Percentiles rank a stretch among this genome's conserved stretches.
phyloP scores from a whole-genome alignment of 2,797 vertebrate genomes.

The Sphaeramia orbicularis region DNA sequence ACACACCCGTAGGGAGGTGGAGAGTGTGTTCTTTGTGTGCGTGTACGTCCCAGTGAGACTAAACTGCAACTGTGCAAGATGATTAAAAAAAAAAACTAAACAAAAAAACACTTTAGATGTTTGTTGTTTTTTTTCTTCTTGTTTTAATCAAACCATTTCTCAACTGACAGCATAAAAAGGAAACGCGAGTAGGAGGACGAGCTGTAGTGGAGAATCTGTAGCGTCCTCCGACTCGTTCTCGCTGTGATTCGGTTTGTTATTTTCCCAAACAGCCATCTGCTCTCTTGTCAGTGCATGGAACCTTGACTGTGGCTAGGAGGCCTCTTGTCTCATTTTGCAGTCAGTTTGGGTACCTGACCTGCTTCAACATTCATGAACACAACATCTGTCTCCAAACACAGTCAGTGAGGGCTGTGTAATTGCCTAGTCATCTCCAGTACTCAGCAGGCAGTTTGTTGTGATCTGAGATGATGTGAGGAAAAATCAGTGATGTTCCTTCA shows the following conservation, averaged over 20 bases:
- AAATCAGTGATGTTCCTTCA: conserved; percentile 1
- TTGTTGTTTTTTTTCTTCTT: neutral
- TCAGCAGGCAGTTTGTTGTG: neutral
- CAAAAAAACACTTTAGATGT: neutral
- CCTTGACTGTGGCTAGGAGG: conserved; percentile 73
- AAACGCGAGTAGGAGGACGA: conserved; percentile 48
- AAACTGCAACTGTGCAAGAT: conserved; percentile 5
- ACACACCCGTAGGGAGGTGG: neutral
- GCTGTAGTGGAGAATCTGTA: conserved; percentile 42
- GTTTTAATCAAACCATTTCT: conserved; percentile 52
- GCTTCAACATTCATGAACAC: conserved; percentile 65
- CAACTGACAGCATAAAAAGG: conserved; percentile 56
- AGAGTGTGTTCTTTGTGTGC: neutral
- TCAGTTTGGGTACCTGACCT: conserved; percentile 72
- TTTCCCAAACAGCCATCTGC: conserved; percentile 77
- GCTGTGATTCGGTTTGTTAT: conserved; percentile 70
- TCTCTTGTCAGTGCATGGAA: conserved; percentile 72
- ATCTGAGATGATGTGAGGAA: conserved; percentile 2
- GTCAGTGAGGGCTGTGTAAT: conserved; percentile 48
- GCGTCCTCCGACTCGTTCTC: conserved; percentile 41
- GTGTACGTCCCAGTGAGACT: conserved; percentile 7
- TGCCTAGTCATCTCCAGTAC: conserved; percentile 34
- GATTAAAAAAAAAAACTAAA: conserved; percentile 1
- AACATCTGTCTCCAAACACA: conserved; percentile 72
- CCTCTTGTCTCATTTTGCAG: conserved; percentile 75